Percentiles rank a stretch among this genome's conserved stretches.
Evolutionary conservation across 2,797 vertebrate species (phyloP).

Genomic region (Crenichthys baileyi): DNA sequence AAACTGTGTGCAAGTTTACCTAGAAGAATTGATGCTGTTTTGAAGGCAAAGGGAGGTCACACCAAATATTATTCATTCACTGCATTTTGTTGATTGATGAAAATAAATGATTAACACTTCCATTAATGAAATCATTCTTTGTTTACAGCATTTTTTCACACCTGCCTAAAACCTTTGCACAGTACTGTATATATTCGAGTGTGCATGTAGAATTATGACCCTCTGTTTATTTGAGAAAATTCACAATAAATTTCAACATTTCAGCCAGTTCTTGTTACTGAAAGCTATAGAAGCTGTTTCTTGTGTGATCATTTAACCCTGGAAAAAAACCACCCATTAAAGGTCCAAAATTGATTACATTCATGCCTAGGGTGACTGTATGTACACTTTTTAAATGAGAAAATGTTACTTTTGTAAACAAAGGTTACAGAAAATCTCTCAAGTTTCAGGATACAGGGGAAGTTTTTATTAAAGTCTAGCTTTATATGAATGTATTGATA

Average conservation of each 20-base stretch:
- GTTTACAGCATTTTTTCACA: too few species aligned
- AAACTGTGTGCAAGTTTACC: slow-evolving; percentile 29
- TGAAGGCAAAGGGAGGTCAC: slow-evolving; percentile 50
- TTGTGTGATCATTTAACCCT: neutral
- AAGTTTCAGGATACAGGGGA: too few species aligned
- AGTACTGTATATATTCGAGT: neutral
- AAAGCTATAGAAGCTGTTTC: neutral
- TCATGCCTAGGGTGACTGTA: neutral
- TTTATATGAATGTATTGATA: too few species aligned
- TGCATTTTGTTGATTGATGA: too few species aligned
- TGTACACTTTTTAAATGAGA: neutral
- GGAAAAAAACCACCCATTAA: neutral
- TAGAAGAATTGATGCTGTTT: slow-evolving; percentile 36
- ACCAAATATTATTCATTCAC: slow-evolving; percentile 17
- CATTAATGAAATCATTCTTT: too few species aligned
- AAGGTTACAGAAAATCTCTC: too few species aligned
- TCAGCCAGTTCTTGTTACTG: neutral
- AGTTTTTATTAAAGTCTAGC: too few species aligned
- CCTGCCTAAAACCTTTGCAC: too few species aligned
- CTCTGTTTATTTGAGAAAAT: neutral
- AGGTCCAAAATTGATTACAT: neutral
- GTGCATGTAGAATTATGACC: neutral
- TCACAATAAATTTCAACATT: neutral
- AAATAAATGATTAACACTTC: too few species aligned
- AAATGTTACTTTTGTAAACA: too few species aligned